Evolutionary conservation across 2,797 vertebrate genomes (phyloP), one percentile per base, ranked within the genome.

Genomic region (Astyanax mexicanus): DNA sequence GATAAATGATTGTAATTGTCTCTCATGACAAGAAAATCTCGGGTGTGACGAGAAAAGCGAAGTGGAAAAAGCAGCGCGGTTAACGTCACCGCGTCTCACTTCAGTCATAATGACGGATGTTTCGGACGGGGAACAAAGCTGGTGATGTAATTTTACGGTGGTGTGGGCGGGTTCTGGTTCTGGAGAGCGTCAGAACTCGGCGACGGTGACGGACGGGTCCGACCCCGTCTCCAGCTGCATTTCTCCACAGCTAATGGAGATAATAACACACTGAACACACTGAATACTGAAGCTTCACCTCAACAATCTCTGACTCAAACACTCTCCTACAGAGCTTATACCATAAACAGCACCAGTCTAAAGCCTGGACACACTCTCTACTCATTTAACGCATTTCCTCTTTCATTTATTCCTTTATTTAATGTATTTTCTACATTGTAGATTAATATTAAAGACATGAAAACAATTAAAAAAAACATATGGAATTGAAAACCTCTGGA

Each of bases 251-350:
- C 57, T 61, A 62, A 77, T 25, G 32, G 13, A 2, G 66, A 74
- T 61, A 67, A 60, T 35, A 23, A 72, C 23, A 25, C 17, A 52
- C 42, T 51, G 27, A 23, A 72, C 23, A 25, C 17, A 52, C 42
- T 51, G 27, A 54, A 66, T 65, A 69, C 11, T 69, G 69, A 57
- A 1, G 23, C 40, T 40, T 70, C 44, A 37, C 21, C 6, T 35
- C 72, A 32, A 49, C 51, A 60, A 61, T 40, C 62, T 69, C 27
- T 80, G 70, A 74, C 65, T 73, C 55, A 72, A n/a, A n/a, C n/a
- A n/a, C n/a, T n/a, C n/a, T n/a, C n/a, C 13, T 17, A 25, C 29
- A 19, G 10, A 23, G 45, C 47, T 25, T 68, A n/a, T n/a, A n/a
- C n/a, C n/a, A n/a, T n/a, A n/a, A n/a, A n/a, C n/a, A n/a, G n/a